These are phyloP conservation scores for Bellardia pandia DNA, from an alignment of 2,888 invertebrate species.

Conservation along the genomic window DNA sequence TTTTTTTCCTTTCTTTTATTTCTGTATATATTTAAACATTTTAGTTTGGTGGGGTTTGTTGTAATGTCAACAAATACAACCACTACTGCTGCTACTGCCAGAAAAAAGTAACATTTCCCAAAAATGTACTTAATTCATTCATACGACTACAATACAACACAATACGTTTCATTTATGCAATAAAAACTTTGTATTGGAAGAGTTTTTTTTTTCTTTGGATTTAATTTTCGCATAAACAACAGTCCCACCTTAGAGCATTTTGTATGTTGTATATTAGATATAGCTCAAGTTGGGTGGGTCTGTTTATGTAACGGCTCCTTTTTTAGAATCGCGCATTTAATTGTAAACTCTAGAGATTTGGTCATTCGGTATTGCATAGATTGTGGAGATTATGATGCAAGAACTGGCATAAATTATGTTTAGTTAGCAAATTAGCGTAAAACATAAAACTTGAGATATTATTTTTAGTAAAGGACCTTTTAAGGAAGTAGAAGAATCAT, in stretches of 20 bases:
- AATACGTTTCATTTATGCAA: conserved; percentile 4
- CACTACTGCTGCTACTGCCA: background rate
- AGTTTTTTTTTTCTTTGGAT: conserved; percentile 14
- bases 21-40: conserved; percentile 43
- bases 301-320: conserved; percentile 49
- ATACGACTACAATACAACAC: conserved; percentile 9
- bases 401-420: conserved; percentile 3
- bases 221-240: conserved; percentile 37
- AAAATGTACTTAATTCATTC: conserved; percentile 53
- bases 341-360: conserved; percentile 41
- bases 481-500: too few species aligned
- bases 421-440: background rate
- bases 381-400: conserved; percentile 30
- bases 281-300: conserved; percentile 51
- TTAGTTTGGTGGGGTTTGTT: conserved; percentile 41
- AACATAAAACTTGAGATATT: background rate
- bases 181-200: conserved; percentile 15
- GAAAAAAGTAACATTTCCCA: conserved; percentile 40
- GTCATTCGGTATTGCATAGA: conserved; percentile 35
- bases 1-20: conserved; percentile 1
- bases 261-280: conserved; percentile 1
- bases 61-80: conserved; percentile 44
- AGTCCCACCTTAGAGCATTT: conserved; percentile 50
- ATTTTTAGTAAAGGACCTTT: too few species aligned
- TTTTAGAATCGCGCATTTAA: conserved; percentile 52